Evolutionary conservation across 2,113 vertebrate genomes (phyloP).

Genomic region (Cyprinus carpio): DNA sequence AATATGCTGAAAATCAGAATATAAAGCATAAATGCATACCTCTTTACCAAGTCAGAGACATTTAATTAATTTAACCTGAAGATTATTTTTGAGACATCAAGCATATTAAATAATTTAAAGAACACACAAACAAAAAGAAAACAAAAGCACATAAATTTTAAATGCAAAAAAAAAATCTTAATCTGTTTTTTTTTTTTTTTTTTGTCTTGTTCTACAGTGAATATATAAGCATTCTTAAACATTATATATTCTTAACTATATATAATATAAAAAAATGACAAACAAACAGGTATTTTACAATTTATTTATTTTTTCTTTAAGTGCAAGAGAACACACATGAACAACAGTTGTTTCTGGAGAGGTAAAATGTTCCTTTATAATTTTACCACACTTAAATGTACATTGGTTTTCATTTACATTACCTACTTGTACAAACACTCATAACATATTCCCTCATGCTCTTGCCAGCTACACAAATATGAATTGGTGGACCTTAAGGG

Average conservation of each 20-base stretch:
- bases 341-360: slow-evolving; percentile 13
- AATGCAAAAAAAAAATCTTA: background rate
- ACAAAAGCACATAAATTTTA: too few relatives aligned
- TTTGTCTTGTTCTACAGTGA: background rate
- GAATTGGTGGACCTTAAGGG: slow-evolving; percentile 53
- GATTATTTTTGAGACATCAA: too few relatives aligned
- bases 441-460: slow-evolving; percentile 40
- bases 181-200: too few relatives aligned
- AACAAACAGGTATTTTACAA: background rate
- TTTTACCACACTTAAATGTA: slow-evolving; percentile 44
- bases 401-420: slow-evolving; percentile 51
- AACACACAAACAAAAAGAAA: too few relatives aligned
- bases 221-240: too few relatives aligned
- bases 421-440: slow-evolving; percentile 55
- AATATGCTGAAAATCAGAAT: background rate
- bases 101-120: too few relatives aligned
- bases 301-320: too few relatives aligned
- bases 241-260: too few relatives aligned
- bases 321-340: background rate
- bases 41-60: too few relatives aligned
- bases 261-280: background rate
- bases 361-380: slow-evolving; percentile 37
- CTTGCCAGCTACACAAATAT: slow-evolving; percentile 60
- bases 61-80: too few relatives aligned
- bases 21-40: too few relatives aligned